phyloP scores from a whole-genome alignment of 2,888 invertebrate genomes.

The Oconnorella tubifera region DNA sequence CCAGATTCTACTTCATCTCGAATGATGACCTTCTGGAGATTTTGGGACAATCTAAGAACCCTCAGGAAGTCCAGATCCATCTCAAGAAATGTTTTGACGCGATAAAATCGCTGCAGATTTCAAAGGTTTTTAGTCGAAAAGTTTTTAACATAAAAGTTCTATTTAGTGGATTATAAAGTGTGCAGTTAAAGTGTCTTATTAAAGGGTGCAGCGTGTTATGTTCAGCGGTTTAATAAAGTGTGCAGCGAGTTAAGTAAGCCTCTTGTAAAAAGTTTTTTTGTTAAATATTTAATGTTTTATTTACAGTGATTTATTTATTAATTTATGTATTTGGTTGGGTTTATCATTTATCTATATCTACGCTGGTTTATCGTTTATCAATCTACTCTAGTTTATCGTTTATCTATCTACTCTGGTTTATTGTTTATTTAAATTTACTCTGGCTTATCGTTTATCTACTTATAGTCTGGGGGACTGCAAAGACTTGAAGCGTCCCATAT shows the following conservation, averaged over 20 bases:
- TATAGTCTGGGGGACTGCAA: background rate
- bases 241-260: too few relatives aligned
- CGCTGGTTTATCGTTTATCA: background rate
- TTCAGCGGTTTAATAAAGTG: too few relatives aligned
- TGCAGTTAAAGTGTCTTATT: background rate
- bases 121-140: constrained; percentile 44
- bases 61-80: constrained; percentile 77
- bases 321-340: too few relatives aligned
- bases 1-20: constrained; percentile 77
- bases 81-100: constrained; percentile 86
- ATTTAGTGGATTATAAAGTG: background rate
- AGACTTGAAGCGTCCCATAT: constrained; percentile 63
- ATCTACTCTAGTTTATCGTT: too few relatives aligned
- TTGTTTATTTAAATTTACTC: too few relatives aligned
- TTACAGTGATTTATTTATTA: too few relatives aligned
- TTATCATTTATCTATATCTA: too few relatives aligned
- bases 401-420: too few relatives aligned
- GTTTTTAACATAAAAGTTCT: background rate
- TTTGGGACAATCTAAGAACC: constrained; percentile 78
- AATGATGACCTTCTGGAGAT: constrained; percentile 79
- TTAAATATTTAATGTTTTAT: too few relatives aligned
- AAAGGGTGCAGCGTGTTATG: background rate
- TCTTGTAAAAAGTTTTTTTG: too few relatives aligned
- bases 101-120: constrained; percentile 61
- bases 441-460: too few relatives aligned